Evolutionary conservation across 2,797 vertebrate species (phyloP).

Genomic region (Schizopygopsis pylzovi): DNA sequence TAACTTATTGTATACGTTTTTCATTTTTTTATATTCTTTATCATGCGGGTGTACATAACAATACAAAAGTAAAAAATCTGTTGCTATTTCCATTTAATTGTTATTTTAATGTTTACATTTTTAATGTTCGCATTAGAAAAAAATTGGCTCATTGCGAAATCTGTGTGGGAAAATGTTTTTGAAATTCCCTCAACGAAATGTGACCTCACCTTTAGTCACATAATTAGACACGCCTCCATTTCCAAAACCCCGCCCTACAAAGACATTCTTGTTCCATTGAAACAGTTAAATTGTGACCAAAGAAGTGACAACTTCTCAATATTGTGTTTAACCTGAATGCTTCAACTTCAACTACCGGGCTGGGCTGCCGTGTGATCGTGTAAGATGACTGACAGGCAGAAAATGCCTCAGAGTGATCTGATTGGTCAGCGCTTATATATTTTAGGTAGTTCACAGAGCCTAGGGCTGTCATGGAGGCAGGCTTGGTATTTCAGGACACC

Average conservation of each 20-base stretch:
- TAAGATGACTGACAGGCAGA: background rate
- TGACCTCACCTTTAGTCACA: background rate
- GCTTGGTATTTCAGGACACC: background rate
- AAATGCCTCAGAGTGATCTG: background rate
- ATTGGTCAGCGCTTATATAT: background rate
- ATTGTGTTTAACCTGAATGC: background rate
- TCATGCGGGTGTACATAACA: too few species aligned
- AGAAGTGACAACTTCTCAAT: background rate
- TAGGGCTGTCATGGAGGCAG: background rate
- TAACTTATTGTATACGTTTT: too few species aligned
- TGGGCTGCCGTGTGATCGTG: background rate
- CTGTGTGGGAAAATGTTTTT: background rate
- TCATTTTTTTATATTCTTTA: too few species aligned
- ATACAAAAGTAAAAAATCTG: too few species aligned
- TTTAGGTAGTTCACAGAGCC: background rate
- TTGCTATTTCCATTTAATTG: too few species aligned
- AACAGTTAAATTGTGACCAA: background rate
- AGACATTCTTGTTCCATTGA: background rate
- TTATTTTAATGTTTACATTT: too few species aligned
- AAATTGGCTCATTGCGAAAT: too few species aligned
- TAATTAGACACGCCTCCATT: background rate
- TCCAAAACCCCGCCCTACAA: background rate
- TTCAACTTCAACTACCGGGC: background rate
- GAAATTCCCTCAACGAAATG: background rate
- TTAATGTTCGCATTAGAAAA: too few species aligned